Percentiles rank a stretch among this genome's conserved stretches.
Evolutionary conservation across 1,140 invertebrate genomes (phyloP).

Genomic region (Pseudomyrmex gracilis): DNA sequence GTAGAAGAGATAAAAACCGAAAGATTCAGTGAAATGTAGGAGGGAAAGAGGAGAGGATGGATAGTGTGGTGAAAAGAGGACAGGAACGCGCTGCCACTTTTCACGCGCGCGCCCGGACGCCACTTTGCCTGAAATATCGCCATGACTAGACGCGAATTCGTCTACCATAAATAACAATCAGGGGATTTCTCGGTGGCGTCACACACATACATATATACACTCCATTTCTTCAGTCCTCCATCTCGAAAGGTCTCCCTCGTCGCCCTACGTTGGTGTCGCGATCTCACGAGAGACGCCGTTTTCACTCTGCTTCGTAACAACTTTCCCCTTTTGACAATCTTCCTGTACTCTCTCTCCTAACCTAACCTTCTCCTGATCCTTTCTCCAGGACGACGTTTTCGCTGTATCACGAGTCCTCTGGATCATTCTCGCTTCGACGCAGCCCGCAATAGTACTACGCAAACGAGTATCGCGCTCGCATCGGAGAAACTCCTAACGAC

Average conservation of each 20-base stretch:
- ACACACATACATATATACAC: not conserved
- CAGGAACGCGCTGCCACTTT: constrained; percentile 54
- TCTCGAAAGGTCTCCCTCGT: too few relatives aligned
- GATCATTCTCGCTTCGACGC: constrained; percentile 21
- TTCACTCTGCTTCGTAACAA: not conserved
- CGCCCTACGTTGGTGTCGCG: too few relatives aligned
- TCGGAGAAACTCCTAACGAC: constrained; percentile 13
- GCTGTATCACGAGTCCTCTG: not conserved
- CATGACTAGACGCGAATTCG: constrained; percentile 74
- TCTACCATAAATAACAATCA: constrained; percentile 75
- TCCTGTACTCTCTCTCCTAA: too few relatives aligned
- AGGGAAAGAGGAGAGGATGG: not conserved
- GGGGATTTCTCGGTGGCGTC: constrained; percentile 50
- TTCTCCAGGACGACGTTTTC: constrained; percentile 11
- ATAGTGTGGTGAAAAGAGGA: not conserved
- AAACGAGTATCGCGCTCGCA: constrained; percentile 4
- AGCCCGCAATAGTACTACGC: constrained; percentile 9
- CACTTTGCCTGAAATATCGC: constrained; percentile 74
- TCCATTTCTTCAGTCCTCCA: too few relatives aligned
- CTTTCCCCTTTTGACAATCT: too few relatives aligned
- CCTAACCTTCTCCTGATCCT: not conserved
- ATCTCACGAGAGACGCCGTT: constrained; percentile 8
- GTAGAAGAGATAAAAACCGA: constrained; percentile 7
- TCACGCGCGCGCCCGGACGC: constrained; percentile 58
- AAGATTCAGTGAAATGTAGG: constrained; percentile 53